Evolutionary conservation across 2,113 vertebrate species (phyloP).

Genomic region (Callospermophilus lateralis): DNA sequence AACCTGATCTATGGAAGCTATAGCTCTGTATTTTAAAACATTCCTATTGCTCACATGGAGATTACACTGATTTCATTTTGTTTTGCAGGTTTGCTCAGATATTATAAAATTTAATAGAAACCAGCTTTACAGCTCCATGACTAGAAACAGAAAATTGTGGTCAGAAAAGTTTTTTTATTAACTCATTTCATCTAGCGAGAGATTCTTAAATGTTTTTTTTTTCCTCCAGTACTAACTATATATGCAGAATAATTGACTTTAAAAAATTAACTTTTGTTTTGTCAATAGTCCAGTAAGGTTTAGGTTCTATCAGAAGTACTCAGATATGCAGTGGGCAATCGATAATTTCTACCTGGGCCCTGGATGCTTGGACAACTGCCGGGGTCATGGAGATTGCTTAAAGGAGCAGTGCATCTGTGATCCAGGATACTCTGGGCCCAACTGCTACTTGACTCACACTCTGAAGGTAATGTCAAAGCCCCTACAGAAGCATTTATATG

Average conservation of each 20-base stretch:
- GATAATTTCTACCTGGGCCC: slow-evolving; percentile 99
- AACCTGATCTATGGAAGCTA: background rate
- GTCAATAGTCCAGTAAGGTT: slow-evolving; percentile 93
- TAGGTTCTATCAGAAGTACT: slow-evolving; percentile 98
- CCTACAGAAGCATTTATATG: background rate
- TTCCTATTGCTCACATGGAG: background rate
- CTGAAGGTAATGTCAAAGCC: slow-evolving; percentile 93
- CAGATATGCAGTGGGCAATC: slow-evolving; percentile 96
- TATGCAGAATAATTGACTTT: background rate
- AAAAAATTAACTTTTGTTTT: slow-evolving; percentile 66
- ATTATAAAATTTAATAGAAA: slow-evolving; percentile 47
- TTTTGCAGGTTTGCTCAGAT: background rate
- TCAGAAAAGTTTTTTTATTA: slow-evolving; percentile 33
- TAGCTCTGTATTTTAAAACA: background rate
- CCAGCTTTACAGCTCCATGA: background rate
- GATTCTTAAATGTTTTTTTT: background rate
- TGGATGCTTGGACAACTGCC: slow-evolving; percentile 94
- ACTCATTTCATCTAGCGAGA: background rate
- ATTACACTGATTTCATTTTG: slow-evolving; percentile 8
- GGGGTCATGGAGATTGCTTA: slow-evolving; percentile 97
- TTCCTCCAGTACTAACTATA: background rate
- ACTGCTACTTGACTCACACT: slow-evolving; percentile 94
- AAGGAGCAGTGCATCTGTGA: slow-evolving; percentile 97
- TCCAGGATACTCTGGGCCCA: slow-evolving; percentile 95
- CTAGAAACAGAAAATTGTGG: slow-evolving; percentile 15